Base-by-base conservation (phyloP, 2,113 vertebrate genomes). In the Malurus cyaneus region DNA sequence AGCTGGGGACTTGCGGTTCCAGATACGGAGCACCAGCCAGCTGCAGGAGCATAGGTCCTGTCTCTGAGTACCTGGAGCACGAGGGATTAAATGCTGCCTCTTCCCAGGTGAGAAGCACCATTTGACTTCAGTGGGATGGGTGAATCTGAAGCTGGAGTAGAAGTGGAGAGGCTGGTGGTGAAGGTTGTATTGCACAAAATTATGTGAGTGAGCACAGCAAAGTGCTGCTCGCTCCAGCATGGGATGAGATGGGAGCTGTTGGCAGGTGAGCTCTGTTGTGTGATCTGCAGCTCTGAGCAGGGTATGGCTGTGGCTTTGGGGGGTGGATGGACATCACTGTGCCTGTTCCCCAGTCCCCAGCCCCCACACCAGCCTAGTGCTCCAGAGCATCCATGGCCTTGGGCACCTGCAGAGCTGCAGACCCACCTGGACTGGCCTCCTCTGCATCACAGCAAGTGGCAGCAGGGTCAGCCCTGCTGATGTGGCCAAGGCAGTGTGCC, bases 1-100 rank as follows among this genome's bases (percentile, higher is more conserved):
- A 93, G 77, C 87, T 54, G 71, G 76, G 73, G 29, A 46, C 77
- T 90, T 90, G 94, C 49, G 1, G 52, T 9, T 94, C 72, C 79
- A 56, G 76, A 29, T 18, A 67, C 0, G 0, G 67, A 89, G 64
- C 81, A 32, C 32, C 29, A 49, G 74, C 29, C 81, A 80, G 82
- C 88, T 78, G 54, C 62, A 71, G 85, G 62, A 78, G 47, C 12
- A 2, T 3, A 12, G 56, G 41, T 57, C 67, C 47, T 26, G 1
- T 25, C 59, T 69, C 71, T 4, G 31, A 26, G 81, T 23, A 17
- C 44, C 49, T 18, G 44, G 11, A 64, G 78, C 31, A 70, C 0
- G 8, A 57, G 74, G 41, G 34, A 46, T 73, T 62, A n/a, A 39
- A 17, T 61, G 67, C 14, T 72, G 4, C 59, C 61, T 49, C 78